Evolutionary conservation across 2,113 vertebrate genomes (phyloP), one percentile per base, ranked within the genome.

Genomic region (Marmota monax): DNA sequence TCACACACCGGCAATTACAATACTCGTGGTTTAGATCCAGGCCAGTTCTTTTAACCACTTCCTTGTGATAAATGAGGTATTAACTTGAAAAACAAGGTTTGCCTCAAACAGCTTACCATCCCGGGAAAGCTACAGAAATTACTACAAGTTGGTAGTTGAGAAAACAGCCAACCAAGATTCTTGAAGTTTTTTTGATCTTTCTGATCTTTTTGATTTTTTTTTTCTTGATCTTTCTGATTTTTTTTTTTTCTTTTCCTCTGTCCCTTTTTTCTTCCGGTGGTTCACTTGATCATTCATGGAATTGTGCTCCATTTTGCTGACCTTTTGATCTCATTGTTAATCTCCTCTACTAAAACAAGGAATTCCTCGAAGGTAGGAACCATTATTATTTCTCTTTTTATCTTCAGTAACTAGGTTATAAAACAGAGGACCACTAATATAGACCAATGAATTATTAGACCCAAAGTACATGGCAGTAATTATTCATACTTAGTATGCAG

Each of bases 401-500:
- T 83, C 27, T 90, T 82, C 4, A 67, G 32, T 45, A 88, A 48
- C 67, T 84, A 84, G 63, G 0, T 10, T 48, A 45, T n/a, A 87
- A 45, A 45, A 95, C 34, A 56, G 51, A 79, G 61, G 37, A 70
- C 45, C 45, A 70, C 23, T 92, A 90, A 58, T 76, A 84, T n/a
- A 73, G 92, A 61, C 61, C 84, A 89, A 77, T 61, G 86, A 91
- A 76, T 87, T n/a, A 69, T 79, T 69, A 82, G 77, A 92, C 45
- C 94, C 32, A 95, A 90, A 97, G 89, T 58, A 84, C 96, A 61
- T 72, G 51, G 61, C n/a, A 78, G 32, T 58, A 77, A 89, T 96
- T 90, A 91, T 83, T 79, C 48, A 95, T 79, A 85, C 16, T 73
- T 65, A 90, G 45, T 63, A 78, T 85, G 94, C 88, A 92, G 69